Percentiles rank a stretch among this genome's conserved stretches.
Conservation (phyloP, 1,140 invertebrate species). For the Babylonia areolata region DNA sequence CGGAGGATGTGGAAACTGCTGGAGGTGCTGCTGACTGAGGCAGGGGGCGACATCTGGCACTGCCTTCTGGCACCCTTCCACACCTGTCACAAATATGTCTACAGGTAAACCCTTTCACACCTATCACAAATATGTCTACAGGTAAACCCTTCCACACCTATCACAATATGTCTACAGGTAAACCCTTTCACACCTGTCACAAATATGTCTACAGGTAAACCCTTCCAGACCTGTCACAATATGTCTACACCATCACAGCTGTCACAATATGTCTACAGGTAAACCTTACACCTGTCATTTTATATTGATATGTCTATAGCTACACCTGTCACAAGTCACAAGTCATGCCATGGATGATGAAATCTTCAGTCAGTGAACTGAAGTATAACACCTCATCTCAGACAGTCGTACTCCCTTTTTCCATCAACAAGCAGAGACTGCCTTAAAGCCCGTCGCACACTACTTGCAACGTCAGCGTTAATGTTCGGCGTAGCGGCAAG, state of each 20-base stretch:
- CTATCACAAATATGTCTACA: slow-evolving; percentile 33
- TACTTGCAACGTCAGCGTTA: no score
- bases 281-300: slow-evolving; percentile 19
- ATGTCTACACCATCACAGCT: slow-evolving; percentile 27
- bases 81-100: slow-evolving; percentile 38
- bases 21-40: slow-evolving; percentile 18
- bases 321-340: not conserved
- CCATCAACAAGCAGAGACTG: no score
- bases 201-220: slow-evolving; percentile 27
- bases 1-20: slow-evolving; percentile 24
- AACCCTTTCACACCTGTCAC: slow-evolving; percentile 31
- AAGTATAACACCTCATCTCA: no score
- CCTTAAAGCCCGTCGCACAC: no score
- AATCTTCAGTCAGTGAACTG: no score
- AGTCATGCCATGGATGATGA: no score
- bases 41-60: slow-evolving; percentile 19
- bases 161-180: no score
- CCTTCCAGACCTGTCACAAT: slow-evolving; percentile 35
- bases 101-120: slow-evolving; percentile 23
- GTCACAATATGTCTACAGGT: no score
- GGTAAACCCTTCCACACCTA: slow-evolving; percentile 26
- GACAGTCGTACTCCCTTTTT: no score
- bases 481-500: no score
- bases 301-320: slow-evolving; percentile 21
- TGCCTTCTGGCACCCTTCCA: slow-evolving; percentile 20